Base-by-base conservation (phyloP, 2,113 vertebrate genomes). In the Mesocricetus auratus region DNA sequence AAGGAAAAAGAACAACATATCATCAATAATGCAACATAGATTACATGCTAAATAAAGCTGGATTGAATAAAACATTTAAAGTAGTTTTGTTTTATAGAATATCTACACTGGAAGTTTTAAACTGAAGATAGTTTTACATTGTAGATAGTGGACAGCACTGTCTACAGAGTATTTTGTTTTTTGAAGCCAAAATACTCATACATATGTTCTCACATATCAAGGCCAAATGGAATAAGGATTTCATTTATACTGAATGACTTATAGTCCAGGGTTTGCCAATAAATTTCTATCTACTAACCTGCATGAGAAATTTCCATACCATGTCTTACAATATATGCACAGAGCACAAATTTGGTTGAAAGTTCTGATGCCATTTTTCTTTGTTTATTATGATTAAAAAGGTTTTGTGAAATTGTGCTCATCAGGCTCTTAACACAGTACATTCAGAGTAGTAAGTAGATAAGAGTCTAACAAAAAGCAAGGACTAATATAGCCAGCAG, bases 61-160 rank as follows among this genome's bases (percentile, higher is more conserved):
- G 9, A 3, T 69, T 53, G 75, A 88, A 79, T 42, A 60, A 78
- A 93, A 79, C 60, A 85, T 71, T 90, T 78, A 73, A 93, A 91
- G 87, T 83, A 90, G 68, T 50, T 62, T 83, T 92, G 6, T 31
- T 36, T 82, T 77, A 53, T n/a, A 6, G 24, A 81, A 86, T 64
- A 5, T 50, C 24, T 17, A 60, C 86, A 58, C 7, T 42, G 9
- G 26, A 73, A 90, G 83, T 9, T 69, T 91, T 22, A 93, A 86
- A 56, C 15, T 56, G 53, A 56, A 56, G 53, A 56, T 56, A 56
- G 53, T 13, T 56, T 56, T 56, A 56, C 11, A 56, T 56, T 56
- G 12, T 56, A 56, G 53, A 56, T 56, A 13, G 11, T 92, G 4
- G 15, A 77, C 1, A n/a, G 47, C 21, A n/a, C 8, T 69, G 24